These are phyloP conservation scores for Philopedon plagiatum DNA, from an alignment of 2,888 invertebrate genomes.

Conservation along the genomic window DNA sequence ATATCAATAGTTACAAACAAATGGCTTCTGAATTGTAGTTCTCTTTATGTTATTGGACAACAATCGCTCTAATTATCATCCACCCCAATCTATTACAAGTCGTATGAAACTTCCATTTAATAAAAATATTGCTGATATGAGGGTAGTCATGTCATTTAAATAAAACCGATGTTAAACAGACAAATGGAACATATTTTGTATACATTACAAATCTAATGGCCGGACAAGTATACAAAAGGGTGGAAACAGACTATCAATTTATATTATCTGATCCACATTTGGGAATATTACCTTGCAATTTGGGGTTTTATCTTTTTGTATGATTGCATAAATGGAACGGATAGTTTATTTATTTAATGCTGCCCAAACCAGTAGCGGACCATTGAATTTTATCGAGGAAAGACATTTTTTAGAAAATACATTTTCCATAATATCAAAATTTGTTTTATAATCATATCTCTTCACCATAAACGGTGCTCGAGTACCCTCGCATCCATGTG, in stretches of 20 bases:
- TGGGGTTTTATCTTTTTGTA: slow-evolving; percentile 45
- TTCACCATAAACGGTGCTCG: no score
- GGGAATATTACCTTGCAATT: slow-evolving; percentile 59
- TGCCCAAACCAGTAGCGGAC: neutral
- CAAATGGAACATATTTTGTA: slow-evolving; percentile 27
- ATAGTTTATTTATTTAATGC: slow-evolving; percentile 32
- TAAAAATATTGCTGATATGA: slow-evolving; percentile 35
- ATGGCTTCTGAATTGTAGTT: neutral
- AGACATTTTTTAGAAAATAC: no score
- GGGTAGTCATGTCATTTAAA: slow-evolving; percentile 35
- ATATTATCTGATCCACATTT: slow-evolving; percentile 59
- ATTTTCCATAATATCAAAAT: no score
- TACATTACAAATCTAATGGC: slow-evolving; percentile 30
- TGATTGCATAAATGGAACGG: slow-evolving; percentile 31
- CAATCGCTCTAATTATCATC: slow-evolving; percentile 34
- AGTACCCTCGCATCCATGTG: no score
- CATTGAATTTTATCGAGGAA: neutral
- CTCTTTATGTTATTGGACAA: slow-evolving; percentile 13
- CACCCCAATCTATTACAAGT: slow-evolving; percentile 32
- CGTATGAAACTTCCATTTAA: slow-evolving; percentile 31
- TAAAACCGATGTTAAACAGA: slow-evolving; percentile 41
- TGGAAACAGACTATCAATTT: slow-evolving; percentile 58
- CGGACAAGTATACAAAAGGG: slow-evolving; percentile 51
- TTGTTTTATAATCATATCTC: no score
- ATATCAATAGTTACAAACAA: slow-evolving; percentile 3